Evolutionary conservation across 1,140 invertebrate genomes (phyloP).

Genomic region (Vollenhovia emeryi): DNA sequence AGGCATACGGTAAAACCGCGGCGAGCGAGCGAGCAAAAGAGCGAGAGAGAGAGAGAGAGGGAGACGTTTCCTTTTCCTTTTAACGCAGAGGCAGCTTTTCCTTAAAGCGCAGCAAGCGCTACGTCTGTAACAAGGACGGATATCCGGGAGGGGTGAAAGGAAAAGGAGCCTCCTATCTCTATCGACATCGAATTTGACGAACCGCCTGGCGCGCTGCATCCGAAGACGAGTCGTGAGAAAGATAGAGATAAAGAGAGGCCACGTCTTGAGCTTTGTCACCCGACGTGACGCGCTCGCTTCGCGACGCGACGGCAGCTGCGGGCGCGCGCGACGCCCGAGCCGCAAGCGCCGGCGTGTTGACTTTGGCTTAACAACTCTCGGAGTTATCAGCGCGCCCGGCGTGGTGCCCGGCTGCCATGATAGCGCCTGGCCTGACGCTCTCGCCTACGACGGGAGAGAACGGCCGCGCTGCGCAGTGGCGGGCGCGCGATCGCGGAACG

Average conservation of each 20-base stretch:
- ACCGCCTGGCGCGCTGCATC: neutral
- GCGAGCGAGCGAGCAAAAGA: neutral
- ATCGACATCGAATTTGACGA: conserved; percentile 3
- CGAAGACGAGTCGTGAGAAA: neutral
- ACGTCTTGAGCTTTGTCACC: conserved; percentile 64
- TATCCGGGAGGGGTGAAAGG: neutral
- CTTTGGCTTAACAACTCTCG: conserved; percentile 63
- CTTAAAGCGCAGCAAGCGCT: neutral
- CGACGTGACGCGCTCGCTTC: conserved; percentile 66
- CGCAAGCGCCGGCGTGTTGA: conserved; percentile 37
- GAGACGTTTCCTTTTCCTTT: neutral
- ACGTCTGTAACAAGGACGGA: neutral
- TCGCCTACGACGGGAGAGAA: neutral
- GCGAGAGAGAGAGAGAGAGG: neutral
- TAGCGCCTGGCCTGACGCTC: conserved; percentile 43
- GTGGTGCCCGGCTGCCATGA: conserved; percentile 50
- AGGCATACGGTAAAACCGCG: neutral
- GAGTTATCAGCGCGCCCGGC: conserved; percentile 44
- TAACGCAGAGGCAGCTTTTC: conserved; percentile 18
- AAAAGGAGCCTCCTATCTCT: neutral
- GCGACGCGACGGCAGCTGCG: conserved; percentile 63
- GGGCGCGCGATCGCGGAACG: neutral
- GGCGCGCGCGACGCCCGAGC: neutral
- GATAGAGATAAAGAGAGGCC: neutral
- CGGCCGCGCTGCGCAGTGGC: neutral